Evolutionary conservation across 2,888 invertebrate species (phyloP).

Genomic region (Amphiduros pacificus): DNA sequence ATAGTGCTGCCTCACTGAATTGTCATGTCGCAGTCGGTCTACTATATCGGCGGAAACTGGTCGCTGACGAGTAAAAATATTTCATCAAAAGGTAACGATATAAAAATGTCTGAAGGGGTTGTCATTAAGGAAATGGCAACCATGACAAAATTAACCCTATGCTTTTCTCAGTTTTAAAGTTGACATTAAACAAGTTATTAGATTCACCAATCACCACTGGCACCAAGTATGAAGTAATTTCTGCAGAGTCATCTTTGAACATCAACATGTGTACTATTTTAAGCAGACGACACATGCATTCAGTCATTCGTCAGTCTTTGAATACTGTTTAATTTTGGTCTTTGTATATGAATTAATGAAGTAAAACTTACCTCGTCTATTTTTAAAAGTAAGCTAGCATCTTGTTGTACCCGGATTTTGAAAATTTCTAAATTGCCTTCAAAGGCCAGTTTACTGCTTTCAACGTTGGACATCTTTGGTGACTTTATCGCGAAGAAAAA

Average conservation of each 20-base stretch:
- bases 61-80: no score
- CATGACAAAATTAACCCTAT: no score
- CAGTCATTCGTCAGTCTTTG: not conserved
- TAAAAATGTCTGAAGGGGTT: no score
- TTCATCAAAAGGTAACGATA: no score
- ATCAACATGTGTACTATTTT: not conserved
- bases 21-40: no score
- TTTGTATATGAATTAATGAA: no score
- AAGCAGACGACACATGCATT: not conserved
- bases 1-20: no score
- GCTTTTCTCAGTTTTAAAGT: not conserved
- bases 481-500: no score
- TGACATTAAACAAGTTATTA: not conserved
- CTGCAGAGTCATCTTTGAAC: not conserved
- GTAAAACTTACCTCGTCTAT: slow-evolving; percentile 63
- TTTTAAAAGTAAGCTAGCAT: slow-evolving; percentile 62
- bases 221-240: slow-evolving; percentile 8
- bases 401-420: slow-evolving; percentile 67
- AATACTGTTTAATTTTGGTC: no score
- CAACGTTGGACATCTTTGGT: slow-evolving; percentile 38
- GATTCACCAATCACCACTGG: not conserved
- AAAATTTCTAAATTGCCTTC: slow-evolving; percentile 73
- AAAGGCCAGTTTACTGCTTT: slow-evolving; percentile 69
- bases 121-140: no score
- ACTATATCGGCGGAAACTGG: no score